These are phyloP conservation scores for Lamellibrachia luymesi DNA, from an alignment of 1,140 invertebrate genomes.

Conservation along the genomic window DNA sequence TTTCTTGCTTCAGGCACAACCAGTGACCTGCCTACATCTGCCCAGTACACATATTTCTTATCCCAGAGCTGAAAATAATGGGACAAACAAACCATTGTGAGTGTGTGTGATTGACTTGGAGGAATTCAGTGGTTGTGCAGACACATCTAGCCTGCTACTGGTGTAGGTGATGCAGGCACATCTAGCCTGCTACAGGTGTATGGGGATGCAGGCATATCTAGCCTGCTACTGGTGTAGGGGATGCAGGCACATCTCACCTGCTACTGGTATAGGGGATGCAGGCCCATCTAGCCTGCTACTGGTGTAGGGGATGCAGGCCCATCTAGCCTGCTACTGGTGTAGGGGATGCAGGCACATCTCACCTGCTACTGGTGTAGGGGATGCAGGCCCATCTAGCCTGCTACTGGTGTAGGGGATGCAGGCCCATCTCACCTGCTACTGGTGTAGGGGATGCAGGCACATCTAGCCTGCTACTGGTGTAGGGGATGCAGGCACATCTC, in stretches of 20 bases:
- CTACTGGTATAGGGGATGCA: neutral
- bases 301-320: neutral
- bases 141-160: neutral
- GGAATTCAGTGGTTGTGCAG: neutral
- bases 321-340: neutral
- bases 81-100: neutral
- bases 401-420: neutral
- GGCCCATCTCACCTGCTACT: neutral
- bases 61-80: neutral
- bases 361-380: neutral
- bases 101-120: neutral
- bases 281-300: neutral
- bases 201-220: neutral
- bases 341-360: neutral
- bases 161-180: neutral
- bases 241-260: neutral
- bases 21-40: neutral
- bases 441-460: neutral
- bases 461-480: neutral
- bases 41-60: neutral
- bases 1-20: neutral
- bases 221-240: neutral
- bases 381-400: neutral
- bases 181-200: neutral
- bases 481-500: neutral